Evolutionary conservation across 2,113 vertebrate species (phyloP), one percentile per base, ranked within the genome.

Genomic region (Plecturocebus donacophilus): DNA sequence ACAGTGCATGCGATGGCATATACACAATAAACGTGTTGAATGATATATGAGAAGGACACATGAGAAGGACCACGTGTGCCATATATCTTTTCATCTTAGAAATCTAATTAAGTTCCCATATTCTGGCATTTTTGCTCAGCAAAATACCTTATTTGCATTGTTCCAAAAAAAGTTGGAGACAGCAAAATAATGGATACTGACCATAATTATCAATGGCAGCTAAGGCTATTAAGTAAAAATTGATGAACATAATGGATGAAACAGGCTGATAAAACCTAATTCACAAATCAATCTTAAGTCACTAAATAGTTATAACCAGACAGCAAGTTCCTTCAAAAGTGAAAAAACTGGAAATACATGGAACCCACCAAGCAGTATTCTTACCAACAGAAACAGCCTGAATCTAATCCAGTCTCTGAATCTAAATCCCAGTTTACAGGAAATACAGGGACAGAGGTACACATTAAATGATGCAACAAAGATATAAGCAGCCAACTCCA

Each of bases 201-300:
- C 40, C 91, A 84, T 70, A 93, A 83, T 87, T 66, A 91, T 14
- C 45, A 82, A 87, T 56, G 21, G 45, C 25, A 52, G 58, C 66
- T 91, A 87, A 61, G 35, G 77, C n/a, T 32, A 76, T 49, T 90
- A 81, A 47, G 8, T 94, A 76, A 86, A 94, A 94, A 89, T 88
- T 85, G 42, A 94, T 32, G 38, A 47, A n/a, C 14, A 85, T 45
- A 92, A 89, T 58, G 25, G 27, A 70, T n/a, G 56, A 40, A 81
- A 88, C 2, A 92, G 35, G 35, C 12, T 61, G 14, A 73, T 1
- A 30, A 45, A 16, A 77, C 45, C 45, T 81, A 92, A 90, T 47
- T 94, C 61, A 88, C 1, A 85, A 16, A 94, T 85, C 52, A 66
- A 56, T 79, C 35, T 96, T 92, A 84, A 73, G 1, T 86, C 80